These are phyloP conservation scores for Bagarius yarrelli DNA, from an alignment of 2,113 vertebrate genomes.

Conservation along the genomic window DNA sequence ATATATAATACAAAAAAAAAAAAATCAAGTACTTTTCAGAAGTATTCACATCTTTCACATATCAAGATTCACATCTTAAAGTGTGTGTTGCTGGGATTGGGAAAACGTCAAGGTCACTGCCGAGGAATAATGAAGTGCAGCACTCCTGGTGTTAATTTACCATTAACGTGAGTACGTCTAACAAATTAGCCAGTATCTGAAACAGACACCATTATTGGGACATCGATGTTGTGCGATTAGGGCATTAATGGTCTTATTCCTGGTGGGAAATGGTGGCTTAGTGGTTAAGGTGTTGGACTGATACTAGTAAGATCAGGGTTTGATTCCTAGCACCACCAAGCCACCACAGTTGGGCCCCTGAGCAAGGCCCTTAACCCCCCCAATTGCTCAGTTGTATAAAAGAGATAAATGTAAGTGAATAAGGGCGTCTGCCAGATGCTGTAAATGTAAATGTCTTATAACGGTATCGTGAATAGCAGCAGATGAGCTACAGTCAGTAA, in stretches of 20 bases:
- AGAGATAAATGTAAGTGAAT: too few species aligned
- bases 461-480: background rate
- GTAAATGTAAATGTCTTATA: too few species aligned
- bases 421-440: too few species aligned
- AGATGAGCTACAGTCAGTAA: background rate
- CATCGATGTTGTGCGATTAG: background rate
- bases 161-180: background rate
- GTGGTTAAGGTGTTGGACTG: too few species aligned
- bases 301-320: too few species aligned
- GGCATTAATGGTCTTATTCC: too few species aligned
- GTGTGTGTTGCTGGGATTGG: background rate
- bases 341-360: too few species aligned
- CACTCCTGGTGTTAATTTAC: background rate
- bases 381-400: too few species aligned
- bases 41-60: conserved; percentile 30
- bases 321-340: too few species aligned
- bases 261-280: too few species aligned
- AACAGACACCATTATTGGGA: background rate
- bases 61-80: conserved; percentile 17
- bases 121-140: background rate
- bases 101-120: background rate
- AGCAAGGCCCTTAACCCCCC: too few species aligned
- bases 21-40: conserved; percentile 26
- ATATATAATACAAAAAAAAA: background rate
- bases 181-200: background rate